These are phyloP conservation scores for Porites lutea DNA, from an alignment of 64 coral and sea anemone species.

Conservation along the genomic window DNA sequence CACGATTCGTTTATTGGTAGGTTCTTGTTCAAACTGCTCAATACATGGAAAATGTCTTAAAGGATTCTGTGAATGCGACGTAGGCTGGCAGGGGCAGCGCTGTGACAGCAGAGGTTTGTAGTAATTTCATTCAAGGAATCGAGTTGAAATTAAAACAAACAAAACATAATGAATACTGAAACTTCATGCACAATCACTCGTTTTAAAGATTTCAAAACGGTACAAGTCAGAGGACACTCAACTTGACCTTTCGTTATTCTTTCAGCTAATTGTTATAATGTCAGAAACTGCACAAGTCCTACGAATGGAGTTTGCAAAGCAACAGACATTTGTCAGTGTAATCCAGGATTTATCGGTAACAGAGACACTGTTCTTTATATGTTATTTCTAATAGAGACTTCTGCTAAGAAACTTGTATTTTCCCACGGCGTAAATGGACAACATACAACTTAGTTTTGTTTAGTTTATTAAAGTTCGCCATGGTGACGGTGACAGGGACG, in stretches of 20 bases:
- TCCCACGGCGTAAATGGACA: neutral
- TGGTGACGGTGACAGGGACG: neutral
- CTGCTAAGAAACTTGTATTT: constrained; percentile 11
- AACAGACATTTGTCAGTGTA: constrained; percentile 67
- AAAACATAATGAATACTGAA: constrained; percentile 16
- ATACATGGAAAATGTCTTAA: constrained; percentile 64
- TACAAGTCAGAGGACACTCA: neutral
- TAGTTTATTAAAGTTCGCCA: neutral
- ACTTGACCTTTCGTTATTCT: neutral
- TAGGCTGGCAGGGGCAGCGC: constrained; percentile 72
- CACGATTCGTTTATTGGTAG: constrained; percentile 38
- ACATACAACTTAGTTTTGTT: constrained; percentile 2
- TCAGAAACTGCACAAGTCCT: constrained; percentile 71
- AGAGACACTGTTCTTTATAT: neutral
- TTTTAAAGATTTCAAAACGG: neutral
- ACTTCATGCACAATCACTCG: constrained; percentile 7
- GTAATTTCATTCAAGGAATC: constrained; percentile 4
- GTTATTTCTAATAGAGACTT: neutral
- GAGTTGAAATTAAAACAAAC: neutral
- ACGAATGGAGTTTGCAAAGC: constrained; percentile 61
- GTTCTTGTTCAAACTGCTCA: constrained; percentile 63
- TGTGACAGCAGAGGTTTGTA: constrained; percentile 55
- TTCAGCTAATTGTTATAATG: constrained; percentile 60
- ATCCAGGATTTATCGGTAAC: constrained; percentile 76
- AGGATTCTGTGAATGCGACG: constrained; percentile 65